These are phyloP conservation scores for Mimas tiliae DNA, from an alignment of 2,888 invertebrate genomes.

Conservation along the genomic window DNA sequence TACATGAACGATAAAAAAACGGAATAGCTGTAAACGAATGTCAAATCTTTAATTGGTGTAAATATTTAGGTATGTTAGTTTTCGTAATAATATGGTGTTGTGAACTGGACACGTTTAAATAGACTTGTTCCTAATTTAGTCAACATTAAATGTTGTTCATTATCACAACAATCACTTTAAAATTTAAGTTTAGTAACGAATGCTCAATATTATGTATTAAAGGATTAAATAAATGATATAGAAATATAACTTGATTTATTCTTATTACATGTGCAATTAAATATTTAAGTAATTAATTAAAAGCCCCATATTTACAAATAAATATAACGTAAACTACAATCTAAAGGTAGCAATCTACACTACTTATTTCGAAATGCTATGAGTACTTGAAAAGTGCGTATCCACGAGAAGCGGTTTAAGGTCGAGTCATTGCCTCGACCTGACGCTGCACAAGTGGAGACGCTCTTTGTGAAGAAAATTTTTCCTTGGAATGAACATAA, in stretches of 20 bases:
- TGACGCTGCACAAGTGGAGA: no score
- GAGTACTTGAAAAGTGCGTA: no score
- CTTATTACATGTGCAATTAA: background rate
- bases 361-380: no score
- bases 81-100: slow-evolving; percentile 53
- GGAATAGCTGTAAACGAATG: slow-evolving; percentile 30
- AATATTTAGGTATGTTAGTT: slow-evolving; percentile 25
- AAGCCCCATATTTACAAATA: no score
- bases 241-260: background rate
- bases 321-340: no score
- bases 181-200: slow-evolving; percentile 28
- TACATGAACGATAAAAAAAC: slow-evolving; percentile 57
- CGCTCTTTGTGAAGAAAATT: no score
- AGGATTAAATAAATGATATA: background rate
- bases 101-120: slow-evolving; percentile 77
- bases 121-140: slow-evolving; percentile 29
- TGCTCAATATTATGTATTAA: slow-evolving; percentile 19
- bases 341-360: no score
- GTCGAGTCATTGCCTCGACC: no score
- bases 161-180: slow-evolving; percentile 61
- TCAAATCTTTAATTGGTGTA: background rate
- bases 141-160: slow-evolving; percentile 69
- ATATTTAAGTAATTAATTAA: background rate
- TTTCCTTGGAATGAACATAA: no score
- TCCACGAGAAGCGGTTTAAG: no score